These are phyloP conservation scores for Zaprionus bogoriensis DNA, from an alignment of 2,888 invertebrate genomes.

Conservation along the genomic window DNA sequence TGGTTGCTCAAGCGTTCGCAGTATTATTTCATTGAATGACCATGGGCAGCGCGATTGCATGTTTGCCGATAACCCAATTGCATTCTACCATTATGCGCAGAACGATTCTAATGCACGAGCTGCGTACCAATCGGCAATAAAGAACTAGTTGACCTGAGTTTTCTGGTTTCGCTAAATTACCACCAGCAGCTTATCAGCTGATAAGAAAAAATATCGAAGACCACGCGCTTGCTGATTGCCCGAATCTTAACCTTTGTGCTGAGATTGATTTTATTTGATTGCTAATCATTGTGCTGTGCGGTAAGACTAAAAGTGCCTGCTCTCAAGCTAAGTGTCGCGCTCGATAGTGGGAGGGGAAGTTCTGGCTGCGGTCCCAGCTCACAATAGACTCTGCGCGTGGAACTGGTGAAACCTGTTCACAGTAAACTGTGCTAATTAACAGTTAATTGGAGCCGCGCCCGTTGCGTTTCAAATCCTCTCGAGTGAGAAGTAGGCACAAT, in stretches of 20 bases:
- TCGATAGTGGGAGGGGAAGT: too few species aligned
- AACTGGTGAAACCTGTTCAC: slow-evolving; percentile 46
- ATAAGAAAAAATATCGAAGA: slow-evolving; percentile 15
- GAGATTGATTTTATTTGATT: background rate
- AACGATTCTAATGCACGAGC: background rate
- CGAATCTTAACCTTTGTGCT: slow-evolving; percentile 6
- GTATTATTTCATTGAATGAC: background rate
- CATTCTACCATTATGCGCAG: background rate
- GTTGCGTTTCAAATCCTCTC: slow-evolving; percentile 13
- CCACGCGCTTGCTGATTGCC: slow-evolving; percentile 25
- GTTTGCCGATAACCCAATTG: background rate
- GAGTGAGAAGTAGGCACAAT: slow-evolving; percentile 19
- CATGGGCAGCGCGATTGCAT: too few species aligned
- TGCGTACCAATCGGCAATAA: background rate
- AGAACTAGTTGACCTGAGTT: background rate
- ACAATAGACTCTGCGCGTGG: background rate
- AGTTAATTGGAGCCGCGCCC: slow-evolving; percentile 47
- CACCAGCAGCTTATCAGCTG: slow-evolving; percentile 2
- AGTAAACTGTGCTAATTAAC: slow-evolving; percentile 29
- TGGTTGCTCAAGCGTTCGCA: too few species aligned
- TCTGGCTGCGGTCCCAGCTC: background rate
- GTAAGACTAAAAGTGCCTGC: slow-evolving; percentile 25
- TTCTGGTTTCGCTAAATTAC: background rate
- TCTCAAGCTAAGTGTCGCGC: slow-evolving; percentile 13
- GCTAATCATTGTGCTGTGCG: background rate